phyloP scores from a whole-genome alignment of 2,888 invertebrate species.

The Malthinus flaveolus region DNA sequence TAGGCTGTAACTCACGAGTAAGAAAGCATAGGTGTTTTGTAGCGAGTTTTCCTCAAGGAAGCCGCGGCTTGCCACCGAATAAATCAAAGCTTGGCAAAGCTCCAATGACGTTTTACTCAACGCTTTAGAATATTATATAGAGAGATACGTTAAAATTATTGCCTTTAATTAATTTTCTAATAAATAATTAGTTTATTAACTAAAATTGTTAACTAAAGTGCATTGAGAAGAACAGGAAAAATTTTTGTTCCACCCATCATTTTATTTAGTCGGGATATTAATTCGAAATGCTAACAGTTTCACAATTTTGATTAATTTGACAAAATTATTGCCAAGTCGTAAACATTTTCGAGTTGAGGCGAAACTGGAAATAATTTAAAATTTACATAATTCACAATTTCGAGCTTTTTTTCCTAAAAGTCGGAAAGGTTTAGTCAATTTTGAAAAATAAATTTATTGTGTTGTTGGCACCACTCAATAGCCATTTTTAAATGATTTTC shows the following conservation, averaged over 20 bases:
- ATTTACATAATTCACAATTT: constrained; percentile 4
- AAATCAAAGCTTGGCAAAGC: constrained; percentile 47
- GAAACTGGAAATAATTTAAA: background rate
- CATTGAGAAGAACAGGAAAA: too few relatives aligned
- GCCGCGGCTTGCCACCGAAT: constrained; percentile 47
- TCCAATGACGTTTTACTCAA: constrained; percentile 39
- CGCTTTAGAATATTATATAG: constrained; percentile 16
- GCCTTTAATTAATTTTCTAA: constrained; percentile 4
- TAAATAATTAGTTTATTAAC: background rate
- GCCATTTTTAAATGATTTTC: too few relatives aligned
- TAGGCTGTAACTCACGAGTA: constrained; percentile 47
- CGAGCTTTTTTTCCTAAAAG: background rate
- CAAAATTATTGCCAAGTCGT: constrained; percentile 11
- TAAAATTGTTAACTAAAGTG: too few relatives aligned
- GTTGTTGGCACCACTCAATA: too few relatives aligned
- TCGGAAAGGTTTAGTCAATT: too few relatives aligned
- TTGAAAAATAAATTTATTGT: too few relatives aligned
- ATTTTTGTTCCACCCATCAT: too few relatives aligned
- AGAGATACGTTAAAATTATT: constrained; percentile 3
- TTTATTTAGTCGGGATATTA: too few relatives aligned
- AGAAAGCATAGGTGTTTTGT: constrained; percentile 48
- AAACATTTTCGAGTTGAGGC: background rate
- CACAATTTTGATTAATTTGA: constrained; percentile 1
- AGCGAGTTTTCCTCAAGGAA: constrained; percentile 46
- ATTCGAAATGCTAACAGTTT: too few relatives aligned